phyloP scores from a whole-genome alignment of 2,888 invertebrate species.

The Holacanthella duospinosa region DNA sequence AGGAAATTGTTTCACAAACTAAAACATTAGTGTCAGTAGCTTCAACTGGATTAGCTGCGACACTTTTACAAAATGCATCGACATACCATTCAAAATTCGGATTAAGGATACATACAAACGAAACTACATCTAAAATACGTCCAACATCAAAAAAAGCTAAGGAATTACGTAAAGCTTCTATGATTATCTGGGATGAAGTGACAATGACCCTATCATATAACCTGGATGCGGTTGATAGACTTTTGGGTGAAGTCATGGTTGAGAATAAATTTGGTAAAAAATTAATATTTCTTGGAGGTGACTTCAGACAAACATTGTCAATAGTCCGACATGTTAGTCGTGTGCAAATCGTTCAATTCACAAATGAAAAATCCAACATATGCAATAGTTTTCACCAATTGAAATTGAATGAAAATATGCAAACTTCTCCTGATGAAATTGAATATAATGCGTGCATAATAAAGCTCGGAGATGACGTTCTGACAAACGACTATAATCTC shows the following conservation, averaged over 20 bases:
- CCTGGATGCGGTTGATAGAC: not conserved
- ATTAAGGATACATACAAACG: not conserved
- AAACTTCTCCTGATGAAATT: not conserved
- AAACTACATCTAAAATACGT: not conserved
- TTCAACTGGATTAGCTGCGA: conserved; percentile 4
- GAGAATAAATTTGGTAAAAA: conserved; percentile 20
- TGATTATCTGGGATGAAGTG: conserved; percentile 5
- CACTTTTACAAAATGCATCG: not conserved
- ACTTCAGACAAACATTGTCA: conserved; percentile 27
- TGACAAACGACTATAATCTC: not conserved
- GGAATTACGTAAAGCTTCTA: not conserved
- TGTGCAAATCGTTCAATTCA: conserved; percentile 16
- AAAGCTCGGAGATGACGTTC: conserved; percentile 16
- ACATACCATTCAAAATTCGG: conserved; percentile 1
- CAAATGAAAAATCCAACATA: conserved; percentile 12
- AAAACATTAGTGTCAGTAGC: not conserved
- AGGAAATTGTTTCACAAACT: not conserved
- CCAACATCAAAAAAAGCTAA: not conserved
- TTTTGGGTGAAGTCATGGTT: not conserved
- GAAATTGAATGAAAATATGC: conserved; percentile 18
- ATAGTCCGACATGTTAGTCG: conserved; percentile 20
- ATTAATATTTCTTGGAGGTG: conserved; percentile 22
- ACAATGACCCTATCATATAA: not conserved
- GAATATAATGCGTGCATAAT: conserved; percentile 23
- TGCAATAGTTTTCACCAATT: conserved; percentile 17